A percentile compares a stretch with the other conserved stretches of the same genome.
Evolutionary conservation across 2,113 vertebrate genomes (phyloP).

Genomic region (Prionailurus viverrinus): DNA sequence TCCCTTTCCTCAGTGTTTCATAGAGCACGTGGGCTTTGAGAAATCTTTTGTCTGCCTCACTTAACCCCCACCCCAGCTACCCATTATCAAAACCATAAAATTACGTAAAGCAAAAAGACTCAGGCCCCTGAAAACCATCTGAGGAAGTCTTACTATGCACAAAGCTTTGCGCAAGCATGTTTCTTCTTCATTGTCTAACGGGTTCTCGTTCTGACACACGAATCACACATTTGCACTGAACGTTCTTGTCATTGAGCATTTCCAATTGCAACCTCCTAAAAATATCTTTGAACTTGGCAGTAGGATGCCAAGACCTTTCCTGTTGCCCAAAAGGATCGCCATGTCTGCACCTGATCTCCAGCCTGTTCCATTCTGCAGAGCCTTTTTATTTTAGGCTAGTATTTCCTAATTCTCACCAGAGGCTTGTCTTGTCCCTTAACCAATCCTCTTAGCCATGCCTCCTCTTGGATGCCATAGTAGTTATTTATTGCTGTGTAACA

Average conservation of each 20-base stretch:
- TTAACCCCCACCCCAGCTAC: neutral
- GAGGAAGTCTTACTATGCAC: neutral
- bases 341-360: neutral
- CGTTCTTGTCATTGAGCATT: neutral
- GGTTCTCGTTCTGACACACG: neutral
- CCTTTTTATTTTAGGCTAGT: neutral
- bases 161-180: neutral
- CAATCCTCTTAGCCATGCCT: neutral
- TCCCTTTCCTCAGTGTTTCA: constrained; percentile 2
- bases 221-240: neutral
- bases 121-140: neutral
- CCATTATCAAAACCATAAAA: constrained; percentile 2
- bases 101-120: neutral
- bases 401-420: neutral
- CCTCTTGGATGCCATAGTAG: neutral
- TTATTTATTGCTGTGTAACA: constrained; percentile 24
- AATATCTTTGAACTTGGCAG: neutral
- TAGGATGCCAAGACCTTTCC: neutral
- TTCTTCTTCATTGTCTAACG: neutral
- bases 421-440: neutral
- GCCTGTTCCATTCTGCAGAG: neutral
- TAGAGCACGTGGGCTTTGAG: neutral
- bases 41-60: neutral
- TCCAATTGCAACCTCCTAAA: neutral
- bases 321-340: neutral